Percentiles rank a stretch among this genome's conserved stretches.
These are phyloP conservation scores for Dyspetes luteomarginatus DNA, from an alignment of 2,888 invertebrate genomes.

Conservation along the genomic window DNA sequence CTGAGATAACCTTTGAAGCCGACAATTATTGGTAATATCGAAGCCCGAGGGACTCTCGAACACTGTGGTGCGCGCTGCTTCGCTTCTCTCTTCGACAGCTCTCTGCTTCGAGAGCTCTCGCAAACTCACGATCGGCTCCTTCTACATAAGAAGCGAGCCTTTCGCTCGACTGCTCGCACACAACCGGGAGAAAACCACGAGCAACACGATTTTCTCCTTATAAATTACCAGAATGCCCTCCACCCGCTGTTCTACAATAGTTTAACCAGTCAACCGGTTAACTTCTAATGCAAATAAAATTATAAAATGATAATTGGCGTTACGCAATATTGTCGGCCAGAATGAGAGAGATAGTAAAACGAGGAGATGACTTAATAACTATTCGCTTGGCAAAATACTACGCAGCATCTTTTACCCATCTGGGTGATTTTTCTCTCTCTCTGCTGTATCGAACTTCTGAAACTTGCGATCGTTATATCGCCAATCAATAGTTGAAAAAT, in stretches of 20 bases:
- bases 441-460: conserved; percentile 7
- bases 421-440: background rate
- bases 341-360: conserved; percentile 5
- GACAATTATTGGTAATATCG: conserved; percentile 83
- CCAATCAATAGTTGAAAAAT: conserved; percentile 32
- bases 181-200: conserved; percentile 25
- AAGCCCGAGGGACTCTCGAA: conserved; percentile 71
- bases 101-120: conserved; percentile 50
- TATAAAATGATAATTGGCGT: conserved; percentile 66
- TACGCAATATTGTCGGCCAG: conserved; percentile 55
- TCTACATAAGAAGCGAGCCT: conserved; percentile 40
- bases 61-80: conserved; percentile 47
- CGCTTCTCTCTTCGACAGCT: conserved; percentile 54
- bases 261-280: conserved; percentile 75
- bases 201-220: conserved; percentile 59
- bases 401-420: background rate
- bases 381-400: conserved; percentile 4
- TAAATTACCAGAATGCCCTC: conserved; percentile 62
- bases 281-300: conserved; percentile 79
- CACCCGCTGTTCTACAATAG: conserved; percentile 77
- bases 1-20: conserved; percentile 81
- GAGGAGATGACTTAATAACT: conserved; percentile 25
- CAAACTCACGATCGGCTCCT: conserved; percentile 73
- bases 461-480: conserved; percentile 57
- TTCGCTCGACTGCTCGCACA: background rate